Base-by-base conservation (phyloP, 2,113 vertebrate genomes). In the Lasiurus borealis region DNA sequence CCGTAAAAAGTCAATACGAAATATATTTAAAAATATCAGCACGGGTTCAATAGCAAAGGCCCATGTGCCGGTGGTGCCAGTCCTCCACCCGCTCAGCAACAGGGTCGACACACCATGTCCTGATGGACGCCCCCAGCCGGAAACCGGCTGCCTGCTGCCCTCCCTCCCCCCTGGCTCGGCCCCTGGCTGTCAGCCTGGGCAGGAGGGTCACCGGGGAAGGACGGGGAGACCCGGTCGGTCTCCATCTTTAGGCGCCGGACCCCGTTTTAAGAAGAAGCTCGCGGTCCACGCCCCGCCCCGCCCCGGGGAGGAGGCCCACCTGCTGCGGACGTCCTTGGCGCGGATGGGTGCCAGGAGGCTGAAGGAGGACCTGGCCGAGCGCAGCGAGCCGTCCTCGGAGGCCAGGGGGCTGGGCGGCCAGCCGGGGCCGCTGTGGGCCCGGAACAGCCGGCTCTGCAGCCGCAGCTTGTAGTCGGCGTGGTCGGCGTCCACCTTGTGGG, bases 331-430 rank as follows among this genome's bases (percentile, higher is more conserved):
- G 88, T 99, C 99, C 97, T 98, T 98, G 90, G 99, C 98, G 48
- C 98, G 99, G 91, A 99, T 99, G 93, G 99, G 99, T 3, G 98
- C 98, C 82, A 99, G 98, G 66, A 99, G 98, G 77, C 99, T 99
- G 98, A 99, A 98, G 0, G 98, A 98, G n/a, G 99, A 99, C 95
- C 98, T 99, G 98, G 99, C 98, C 82, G 99, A 99, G 94, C 97
- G 98, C 0, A 99, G 98, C 57, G 99, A 99, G 91, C 97, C 93
- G 18, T 40, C 98, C 7, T 99, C 99, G 0, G 93, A 99, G 92
- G 98, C 98, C 97, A 98, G 98, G 5, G 96, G 98, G 95, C 99
- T 98, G 44, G 98, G 98, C 8, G 99, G 98, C 96, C 98, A 95
- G 94, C 98, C 98, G 46, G 99, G 98, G 36, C 99, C 99, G 97